Evolutionary conservation across 2,113 vertebrate species (phyloP), one percentile per base, ranked within the genome.

Genomic region (Helogale parvula): DNA sequence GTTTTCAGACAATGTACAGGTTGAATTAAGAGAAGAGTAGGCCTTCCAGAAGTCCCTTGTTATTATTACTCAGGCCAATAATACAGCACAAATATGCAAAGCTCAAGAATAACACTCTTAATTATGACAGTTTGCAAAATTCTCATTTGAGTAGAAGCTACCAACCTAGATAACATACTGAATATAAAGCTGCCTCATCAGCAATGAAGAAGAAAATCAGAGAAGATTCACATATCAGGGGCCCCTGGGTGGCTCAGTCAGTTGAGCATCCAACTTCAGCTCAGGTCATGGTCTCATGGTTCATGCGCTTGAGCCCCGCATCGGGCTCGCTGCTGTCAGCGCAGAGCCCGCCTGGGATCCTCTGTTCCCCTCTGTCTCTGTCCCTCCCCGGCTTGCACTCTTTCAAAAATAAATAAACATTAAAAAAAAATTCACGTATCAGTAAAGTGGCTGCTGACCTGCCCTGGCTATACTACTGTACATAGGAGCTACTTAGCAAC

Each of bases 161-260:
- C 23, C 57, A 65, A 84, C 31, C 29, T 66, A 87, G 50, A 54
- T 35, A 68, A 33, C 84, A 31, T 33, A 16, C 25, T 31, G 47
- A 77, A 74, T 45, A 35, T 68, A 71, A 95, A 71, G 47, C 52
- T 35, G 1, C 38, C 13, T 76, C 33, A 68, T 54, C 35, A 72
- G 65, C 76, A 88, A 93, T 29, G 31, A 92, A 86, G 66, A 80
- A 82, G 88, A 94, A 95, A 88, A 80, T 72, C n/a, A 41, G 94
- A 96, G 50, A 50, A 50, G 14, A 81, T 17, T 77, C 38, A 29
- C 2, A 0, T 19, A 35, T 93, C 41, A 60, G 57, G 21, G 57
- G 21, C 21, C 57, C 57, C 21, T 60, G 57, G 57, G 57, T 9
- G 57, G 57, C 57, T 60, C 54, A 57, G 57, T 60, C 57, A 60